phyloP scores from a whole-genome alignment of 2,888 invertebrate species.

The Hermaeophaga mercurialis region DNA sequence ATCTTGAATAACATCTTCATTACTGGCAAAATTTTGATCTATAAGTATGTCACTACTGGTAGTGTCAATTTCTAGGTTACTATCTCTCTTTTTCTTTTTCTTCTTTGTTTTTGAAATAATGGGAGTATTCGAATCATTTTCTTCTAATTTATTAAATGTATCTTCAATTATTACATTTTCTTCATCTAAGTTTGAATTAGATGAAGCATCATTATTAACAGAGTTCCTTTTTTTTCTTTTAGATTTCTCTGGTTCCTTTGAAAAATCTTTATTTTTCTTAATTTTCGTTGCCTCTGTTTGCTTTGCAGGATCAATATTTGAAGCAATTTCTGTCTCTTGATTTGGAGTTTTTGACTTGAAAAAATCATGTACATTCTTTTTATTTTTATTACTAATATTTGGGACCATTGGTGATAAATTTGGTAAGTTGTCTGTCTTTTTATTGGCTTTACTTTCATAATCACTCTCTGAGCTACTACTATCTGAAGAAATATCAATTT shows the following conservation, averaged over 20 bases:
- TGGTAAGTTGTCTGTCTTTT: conserved; percentile 39
- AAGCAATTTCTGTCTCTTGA: not conserved
- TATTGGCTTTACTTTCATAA: conserved; percentile 33
- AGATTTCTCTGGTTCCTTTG: not conserved
- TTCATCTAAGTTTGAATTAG: conserved; percentile 2
- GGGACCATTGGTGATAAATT: conserved; percentile 42
- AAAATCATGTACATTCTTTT: conserved; percentile 7
- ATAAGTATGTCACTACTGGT: no score
- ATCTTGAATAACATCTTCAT: no score
- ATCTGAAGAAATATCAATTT: conserved; percentile 38
- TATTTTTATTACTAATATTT: conserved; percentile 15
- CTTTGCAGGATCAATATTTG: not conserved
- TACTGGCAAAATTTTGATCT: no score
- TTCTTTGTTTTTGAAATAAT: conserved; percentile 16
- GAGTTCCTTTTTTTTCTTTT: not conserved
- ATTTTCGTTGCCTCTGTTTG: not conserved
- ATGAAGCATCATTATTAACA: not conserved
- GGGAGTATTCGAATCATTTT: conserved; percentile 8
- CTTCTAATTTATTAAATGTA: not conserved
- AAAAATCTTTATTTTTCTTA: not conserved
- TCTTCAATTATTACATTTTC: conserved; percentile 1
- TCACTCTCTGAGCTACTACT: conserved; percentile 51
- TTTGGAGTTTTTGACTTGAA: not conserved
- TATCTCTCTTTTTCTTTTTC: conserved; percentile 15
- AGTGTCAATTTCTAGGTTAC: no score